Evolutionary conservation across 2,113 vertebrate genomes (phyloP).

Genomic region (Rhinichthys klamathensis): DNA sequence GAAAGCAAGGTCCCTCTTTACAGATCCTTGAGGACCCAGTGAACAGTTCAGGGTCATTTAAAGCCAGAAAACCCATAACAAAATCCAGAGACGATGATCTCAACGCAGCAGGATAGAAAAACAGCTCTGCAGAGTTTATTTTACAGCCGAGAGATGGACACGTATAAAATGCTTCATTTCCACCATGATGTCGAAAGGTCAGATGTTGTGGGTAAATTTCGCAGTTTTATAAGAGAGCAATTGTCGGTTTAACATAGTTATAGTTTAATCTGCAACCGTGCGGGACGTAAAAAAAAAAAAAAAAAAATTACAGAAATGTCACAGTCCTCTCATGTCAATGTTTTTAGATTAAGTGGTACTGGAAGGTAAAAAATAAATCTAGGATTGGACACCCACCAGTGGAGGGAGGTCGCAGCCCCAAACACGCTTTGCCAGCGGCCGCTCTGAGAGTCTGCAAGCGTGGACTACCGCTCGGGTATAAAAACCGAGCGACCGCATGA

Average conservation of each 20-base stretch:
- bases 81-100: slow-evolving; percentile 65
- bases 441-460: slow-evolving; percentile 43
- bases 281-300: background rate
- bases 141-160: slow-evolving; percentile 37
- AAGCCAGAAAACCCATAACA: slow-evolving; percentile 61
- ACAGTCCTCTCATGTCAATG: background rate
- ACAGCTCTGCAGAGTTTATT: slow-evolving; percentile 42
- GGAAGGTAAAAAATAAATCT: slow-evolving; percentile 39
- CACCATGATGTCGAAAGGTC: slow-evolving; percentile 57
- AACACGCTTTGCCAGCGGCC: slow-evolving; percentile 57
- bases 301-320: background rate
- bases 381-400: slow-evolving; percentile 65
- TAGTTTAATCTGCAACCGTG: background rate
- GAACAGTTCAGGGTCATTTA: slow-evolving; percentile 71
- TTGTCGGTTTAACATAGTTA: slow-evolving; percentile 25
- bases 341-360: slow-evolving; percentile 55
- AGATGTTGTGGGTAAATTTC: slow-evolving; percentile 61
- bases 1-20: slow-evolving; percentile 64
- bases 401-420: slow-evolving; percentile 67
- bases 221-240: slow-evolving; percentile 26
- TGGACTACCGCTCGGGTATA: slow-evolving; percentile 55
- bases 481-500: slow-evolving; percentile 81
- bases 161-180: slow-evolving; percentile 56
- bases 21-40: slow-evolving; percentile 59
- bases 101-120: slow-evolving; percentile 51